Percentiles rank a stretch among this genome's conserved stretches.
These are phyloP conservation scores for Dreissena polymorpha DNA, from an alignment of 1,140 invertebrate genomes.

Conservation along the genomic window DNA sequence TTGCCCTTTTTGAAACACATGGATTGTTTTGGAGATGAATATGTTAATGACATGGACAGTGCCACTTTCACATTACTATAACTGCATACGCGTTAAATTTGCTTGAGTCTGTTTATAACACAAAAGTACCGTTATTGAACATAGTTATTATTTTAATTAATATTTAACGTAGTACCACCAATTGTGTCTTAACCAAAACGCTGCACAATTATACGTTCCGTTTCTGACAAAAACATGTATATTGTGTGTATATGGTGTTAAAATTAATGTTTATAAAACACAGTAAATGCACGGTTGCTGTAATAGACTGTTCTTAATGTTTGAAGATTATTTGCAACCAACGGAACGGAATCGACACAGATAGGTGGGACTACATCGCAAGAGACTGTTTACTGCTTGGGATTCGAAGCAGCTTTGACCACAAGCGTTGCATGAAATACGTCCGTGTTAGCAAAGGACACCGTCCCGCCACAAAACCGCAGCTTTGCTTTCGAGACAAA, in stretches of 20 bases:
- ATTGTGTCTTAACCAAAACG: neutral
- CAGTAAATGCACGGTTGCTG: too few relatives aligned
- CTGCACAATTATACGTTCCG: too few relatives aligned
- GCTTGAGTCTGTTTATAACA: too few relatives aligned
- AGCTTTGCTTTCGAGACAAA: slow-evolving; percentile 49
- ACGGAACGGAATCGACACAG: slow-evolving; percentile 84
- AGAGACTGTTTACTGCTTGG: slow-evolving; percentile 82
- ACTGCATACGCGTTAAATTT: too few relatives aligned
- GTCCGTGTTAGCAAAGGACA: slow-evolving; percentile 65
- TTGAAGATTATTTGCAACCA: slow-evolving; percentile 84
- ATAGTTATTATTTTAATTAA: neutral
- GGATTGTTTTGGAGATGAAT: too few relatives aligned
- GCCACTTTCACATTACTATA: too few relatives aligned
- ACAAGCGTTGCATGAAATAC: slow-evolving; percentile 75
- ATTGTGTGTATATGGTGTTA: neutral
- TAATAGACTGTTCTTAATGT: neutral
- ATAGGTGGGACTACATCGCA: slow-evolving; percentile 86
- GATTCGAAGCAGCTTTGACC: slow-evolving; percentile 79
- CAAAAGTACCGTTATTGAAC: too few relatives aligned
- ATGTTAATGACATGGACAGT: too few relatives aligned
- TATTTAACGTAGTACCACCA: too few relatives aligned
- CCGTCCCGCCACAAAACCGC: neutral
- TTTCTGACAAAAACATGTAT: neutral
- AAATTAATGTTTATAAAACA: neutral
- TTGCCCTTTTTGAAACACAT: too few relatives aligned